These are phyloP conservation scores for Schizotus pectinicornis DNA, from an alignment of 2,888 invertebrate genomes.

Conservation along the genomic window DNA sequence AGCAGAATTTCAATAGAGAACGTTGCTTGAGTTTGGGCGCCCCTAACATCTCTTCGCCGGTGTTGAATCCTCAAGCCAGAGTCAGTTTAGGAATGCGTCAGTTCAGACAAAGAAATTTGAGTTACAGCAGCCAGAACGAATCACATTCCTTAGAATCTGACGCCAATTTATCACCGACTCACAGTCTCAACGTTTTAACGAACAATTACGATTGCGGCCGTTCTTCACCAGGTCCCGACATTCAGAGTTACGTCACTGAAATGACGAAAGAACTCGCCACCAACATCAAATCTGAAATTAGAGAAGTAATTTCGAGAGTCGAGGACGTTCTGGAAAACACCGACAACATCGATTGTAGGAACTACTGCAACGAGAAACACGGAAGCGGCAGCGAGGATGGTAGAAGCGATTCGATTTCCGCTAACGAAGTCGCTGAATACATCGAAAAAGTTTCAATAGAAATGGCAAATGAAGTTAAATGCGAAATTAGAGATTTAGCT, in stretches of 20 bases:
- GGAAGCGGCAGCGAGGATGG: constrained; percentile 67
- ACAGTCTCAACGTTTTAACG: constrained; percentile 60
- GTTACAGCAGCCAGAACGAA: constrained; percentile 78
- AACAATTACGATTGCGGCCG: constrained; percentile 65
- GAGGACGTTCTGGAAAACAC: constrained; percentile 79
- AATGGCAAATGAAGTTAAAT: constrained; percentile 81
- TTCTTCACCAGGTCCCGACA: constrained; percentile 66
- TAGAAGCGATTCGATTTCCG: constrained; percentile 73
- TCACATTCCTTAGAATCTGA: constrained; percentile 68
- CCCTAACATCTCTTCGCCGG: constrained; percentile 59
- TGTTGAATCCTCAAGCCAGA: constrained; percentile 68
- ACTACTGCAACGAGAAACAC: constrained; percentile 50
- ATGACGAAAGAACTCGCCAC: constrained; percentile 80
- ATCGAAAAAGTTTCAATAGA: constrained; percentile 78
- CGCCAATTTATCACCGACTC: constrained; percentile 56
- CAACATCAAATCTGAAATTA: constrained; percentile 81
- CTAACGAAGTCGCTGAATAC: constrained; percentile 78
- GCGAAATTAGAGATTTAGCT: constrained; percentile 76
- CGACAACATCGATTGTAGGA: constrained; percentile 62
- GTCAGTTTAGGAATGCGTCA: constrained; percentile 68
- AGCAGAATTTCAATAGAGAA: constrained; percentile 51
- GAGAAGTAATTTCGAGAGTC: constrained; percentile 80
- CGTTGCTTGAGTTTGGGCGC: constrained; percentile 71
- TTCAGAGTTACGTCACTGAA: constrained; percentile 78
- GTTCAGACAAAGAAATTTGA: constrained; percentile 65